Conservation (phyloP, 1,140 invertebrate species). For the Halesus radiatus region DNA sequence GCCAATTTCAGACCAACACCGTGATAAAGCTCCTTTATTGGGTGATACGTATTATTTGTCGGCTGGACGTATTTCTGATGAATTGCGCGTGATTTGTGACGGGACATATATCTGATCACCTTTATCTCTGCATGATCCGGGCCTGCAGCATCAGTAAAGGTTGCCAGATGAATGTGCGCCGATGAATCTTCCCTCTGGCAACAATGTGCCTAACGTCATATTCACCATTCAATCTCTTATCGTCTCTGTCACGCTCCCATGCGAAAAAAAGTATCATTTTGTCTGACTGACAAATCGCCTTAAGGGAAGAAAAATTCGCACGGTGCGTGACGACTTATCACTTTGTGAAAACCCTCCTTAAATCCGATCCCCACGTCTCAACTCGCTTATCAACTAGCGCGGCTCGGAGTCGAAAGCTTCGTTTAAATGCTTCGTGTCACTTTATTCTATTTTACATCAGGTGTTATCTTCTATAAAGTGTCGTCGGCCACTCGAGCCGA, state of each 20-base stretch:
- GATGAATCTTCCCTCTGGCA: conserved; percentile 33
- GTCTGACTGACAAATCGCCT: conserved; percentile 57
- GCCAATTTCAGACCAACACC: no score
- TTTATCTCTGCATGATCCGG: no score
- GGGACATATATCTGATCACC: no score
- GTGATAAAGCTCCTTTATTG: no score
- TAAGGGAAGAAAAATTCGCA: conserved; percentile 58
- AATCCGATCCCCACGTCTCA: conserved; percentile 12
- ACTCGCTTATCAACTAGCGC: background rate
- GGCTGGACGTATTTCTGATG: no score
- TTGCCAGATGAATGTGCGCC: conserved; percentile 20
- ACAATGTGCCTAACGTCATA: conserved; percentile 47
- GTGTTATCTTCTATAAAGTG: background rate
- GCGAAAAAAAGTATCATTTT: conserved; percentile 55
- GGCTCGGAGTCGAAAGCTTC: background rate
- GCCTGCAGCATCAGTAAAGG: background rate
- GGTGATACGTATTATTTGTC: no score
- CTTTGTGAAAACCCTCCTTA: conserved; percentile 41
- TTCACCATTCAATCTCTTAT: conserved; percentile 56
- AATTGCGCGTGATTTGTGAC: no score
- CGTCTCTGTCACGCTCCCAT: conserved; percentile 48
- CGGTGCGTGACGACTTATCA: conserved; percentile 57
- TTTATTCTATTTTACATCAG: background rate
- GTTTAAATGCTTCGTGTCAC: background rate
- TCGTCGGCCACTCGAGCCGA: background rate